Evolutionary conservation across 1,140 invertebrate genomes (phyloP).

Genomic region (Ganaspis sp.): DNA sequence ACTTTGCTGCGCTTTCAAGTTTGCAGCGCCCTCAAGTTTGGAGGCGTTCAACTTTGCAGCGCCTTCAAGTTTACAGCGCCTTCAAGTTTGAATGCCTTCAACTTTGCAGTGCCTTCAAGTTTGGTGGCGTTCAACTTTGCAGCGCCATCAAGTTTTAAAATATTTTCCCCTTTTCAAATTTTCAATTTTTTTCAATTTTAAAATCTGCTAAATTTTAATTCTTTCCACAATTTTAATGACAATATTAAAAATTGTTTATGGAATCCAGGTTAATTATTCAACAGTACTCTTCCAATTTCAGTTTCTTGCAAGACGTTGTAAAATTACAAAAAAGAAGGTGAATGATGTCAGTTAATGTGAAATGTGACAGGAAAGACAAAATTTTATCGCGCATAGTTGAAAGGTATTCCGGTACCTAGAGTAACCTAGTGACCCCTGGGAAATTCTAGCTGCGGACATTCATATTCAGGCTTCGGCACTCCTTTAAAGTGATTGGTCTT

Average conservation of each 20-base stretch:
- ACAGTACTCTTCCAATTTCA: not conserved
- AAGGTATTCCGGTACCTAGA: constrained; percentile 8
- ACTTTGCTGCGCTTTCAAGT: no score
- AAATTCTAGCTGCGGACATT: constrained; percentile 3
- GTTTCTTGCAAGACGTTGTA: not conserved
- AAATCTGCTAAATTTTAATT: not conserved
- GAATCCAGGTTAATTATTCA: constrained; percentile 16
- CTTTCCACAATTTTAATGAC: no score
- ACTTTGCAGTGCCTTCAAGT: no score
- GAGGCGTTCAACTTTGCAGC: no score
- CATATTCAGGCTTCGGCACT: constrained; percentile 28
- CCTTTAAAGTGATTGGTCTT: constrained; percentile 20
- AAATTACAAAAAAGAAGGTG: not conserved
- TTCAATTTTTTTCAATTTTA: not conserved
- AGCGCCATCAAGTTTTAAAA: no score
- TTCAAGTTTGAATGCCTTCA: no score
- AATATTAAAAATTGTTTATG: no score
- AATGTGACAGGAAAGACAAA: constrained; percentile 18
- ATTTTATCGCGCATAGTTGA: not conserved
- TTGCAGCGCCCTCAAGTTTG: no score
- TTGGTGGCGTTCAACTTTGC: no score
- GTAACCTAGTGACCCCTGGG: constrained; percentile 27
- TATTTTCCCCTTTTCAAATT: no score
- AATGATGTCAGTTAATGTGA: not conserved
- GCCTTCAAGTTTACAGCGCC: no score